Evolutionary conservation across 2,113 vertebrate species (phyloP), one percentile per base, ranked within the genome.

Genomic region (Mystacornis crossleyi): DNA sequence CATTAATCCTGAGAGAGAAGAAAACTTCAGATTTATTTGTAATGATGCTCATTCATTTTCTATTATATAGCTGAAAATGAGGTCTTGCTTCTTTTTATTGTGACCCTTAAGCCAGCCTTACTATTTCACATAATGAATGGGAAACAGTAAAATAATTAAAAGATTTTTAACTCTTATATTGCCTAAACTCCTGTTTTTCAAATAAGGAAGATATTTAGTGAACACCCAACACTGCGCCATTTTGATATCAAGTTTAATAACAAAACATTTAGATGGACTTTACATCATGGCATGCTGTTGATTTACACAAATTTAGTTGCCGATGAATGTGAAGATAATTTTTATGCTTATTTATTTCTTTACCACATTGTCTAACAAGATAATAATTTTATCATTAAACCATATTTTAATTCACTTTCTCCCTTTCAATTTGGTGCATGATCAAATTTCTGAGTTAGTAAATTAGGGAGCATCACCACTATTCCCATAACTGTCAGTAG

Each of bases 21-120:
- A 79, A 83, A 91, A 94, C 34, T 87, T 89, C 14, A 23, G 36
- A 80, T 87, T 87, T 77, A 90, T 94, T 96, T 90, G 29, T 29
- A 95, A 40, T 57, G 53, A 87, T 24, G 48, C 7, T 90, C 29
- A 89, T 36, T 90, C 45, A 93, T 67, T 94, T 85, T 82, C 31
- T 70, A 31, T 19, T 92, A n/a, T 61, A 81, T 48, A 58, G 87
- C 28, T 15, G n/a, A 89, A 95, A 96, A 73, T 34, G 61, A 91
- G 33, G 43, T 24, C 26, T 53, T 81, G 13, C 48, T 97, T 95
- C 51, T 54, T 91, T 93, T 96, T 87, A 71, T 40, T 69, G 47
- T 38, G 73, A 94, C 19, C 45, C 57, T 92, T 38, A 94, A 61
- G 16, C 47, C 54, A 60, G 42, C 7, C 48, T 58, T 57, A 67